Evolutionary conservation across 2,113 vertebrate genomes (phyloP).

Genomic region (Stegastes partitus): DNA sequence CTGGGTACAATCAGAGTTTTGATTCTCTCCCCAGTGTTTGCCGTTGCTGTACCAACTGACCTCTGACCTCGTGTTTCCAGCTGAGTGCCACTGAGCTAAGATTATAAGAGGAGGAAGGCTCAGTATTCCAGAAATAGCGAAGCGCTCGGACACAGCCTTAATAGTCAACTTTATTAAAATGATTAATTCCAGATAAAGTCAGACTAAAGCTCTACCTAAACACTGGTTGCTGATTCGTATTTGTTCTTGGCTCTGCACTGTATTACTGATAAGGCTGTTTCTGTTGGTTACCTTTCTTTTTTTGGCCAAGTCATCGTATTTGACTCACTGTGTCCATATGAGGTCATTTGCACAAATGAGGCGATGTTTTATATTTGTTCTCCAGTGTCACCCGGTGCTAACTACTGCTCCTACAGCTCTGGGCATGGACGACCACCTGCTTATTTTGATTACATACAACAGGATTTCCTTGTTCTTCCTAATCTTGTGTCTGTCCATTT

Average conservation of each 20-base stretch:
- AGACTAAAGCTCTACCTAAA: background rate
- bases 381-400: background rate
- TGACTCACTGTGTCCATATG: background rate
- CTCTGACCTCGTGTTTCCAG: constrained; percentile 64
- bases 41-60: constrained; percentile 63
- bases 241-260: background rate
- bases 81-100: constrained; percentile 51
- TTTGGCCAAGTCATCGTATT: background rate
- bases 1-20: constrained; percentile 66
- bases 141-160: background rate
- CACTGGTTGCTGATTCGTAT: background rate
- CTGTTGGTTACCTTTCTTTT: background rate
- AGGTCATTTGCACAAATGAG: background rate
- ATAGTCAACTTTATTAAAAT: constrained; percentile 13
- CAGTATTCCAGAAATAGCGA: constrained; percentile 49
- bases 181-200: constrained; percentile 1
- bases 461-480: background rate
- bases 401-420: background rate
- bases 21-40: constrained; percentile 58
- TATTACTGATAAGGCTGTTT: background rate
- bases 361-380: constrained; percentile 22
- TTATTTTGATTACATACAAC: background rate
- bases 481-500: constrained; percentile 22
- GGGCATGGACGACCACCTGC: background rate
- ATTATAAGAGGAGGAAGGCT: constrained; percentile 41